Evolutionary conservation across 2,797 vertebrate species (phyloP).

Genomic region (Spinibarbus caldwelli): DNA sequence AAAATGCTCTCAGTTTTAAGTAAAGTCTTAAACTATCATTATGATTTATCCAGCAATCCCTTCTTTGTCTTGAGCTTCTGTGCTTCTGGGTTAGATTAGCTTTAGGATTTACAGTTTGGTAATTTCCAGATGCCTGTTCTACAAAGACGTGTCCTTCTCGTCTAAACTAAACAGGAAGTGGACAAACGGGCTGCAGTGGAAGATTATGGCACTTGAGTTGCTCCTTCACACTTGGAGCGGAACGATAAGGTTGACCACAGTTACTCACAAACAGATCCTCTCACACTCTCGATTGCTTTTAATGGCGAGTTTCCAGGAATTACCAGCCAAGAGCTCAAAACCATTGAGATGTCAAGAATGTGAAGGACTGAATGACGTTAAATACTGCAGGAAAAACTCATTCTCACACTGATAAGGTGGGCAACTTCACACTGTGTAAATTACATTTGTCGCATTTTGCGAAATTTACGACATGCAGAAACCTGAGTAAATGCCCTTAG

Average conservation of each 20-base stretch:
- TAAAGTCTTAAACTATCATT: not conserved
- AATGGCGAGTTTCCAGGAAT: constrained; percentile 47
- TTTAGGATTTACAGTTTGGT: constrained; percentile 43
- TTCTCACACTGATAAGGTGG: constrained; percentile 44
- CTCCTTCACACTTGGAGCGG: constrained; percentile 44
- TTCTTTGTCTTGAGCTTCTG: constrained; percentile 3
- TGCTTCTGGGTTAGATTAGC: constrained; percentile 9
- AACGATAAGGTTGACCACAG: constrained; percentile 51
- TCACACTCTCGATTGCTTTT: constrained; percentile 25
- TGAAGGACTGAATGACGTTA: constrained; percentile 13
- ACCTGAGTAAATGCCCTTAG: no score
- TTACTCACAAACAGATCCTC: constrained; percentile 44
- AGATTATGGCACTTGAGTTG: constrained; percentile 46
- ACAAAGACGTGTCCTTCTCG: constrained; percentile 1
- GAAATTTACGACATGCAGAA: no score
- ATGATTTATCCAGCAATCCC: not conserved
- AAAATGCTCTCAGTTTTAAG: not conserved
- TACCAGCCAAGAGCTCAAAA: constrained; percentile 13
- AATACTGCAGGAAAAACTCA: constrained; percentile 41
- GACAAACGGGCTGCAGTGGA: constrained; percentile 25
- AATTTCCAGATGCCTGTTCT: not conserved
- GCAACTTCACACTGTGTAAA: not conserved
- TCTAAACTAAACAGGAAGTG: constrained; percentile 43
- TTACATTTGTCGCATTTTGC: no score
- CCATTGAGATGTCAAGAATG: constrained; percentile 48